Evolutionary conservation across 2,113 vertebrate species (phyloP).

Genomic region (Alexandromys fortis): DNA sequence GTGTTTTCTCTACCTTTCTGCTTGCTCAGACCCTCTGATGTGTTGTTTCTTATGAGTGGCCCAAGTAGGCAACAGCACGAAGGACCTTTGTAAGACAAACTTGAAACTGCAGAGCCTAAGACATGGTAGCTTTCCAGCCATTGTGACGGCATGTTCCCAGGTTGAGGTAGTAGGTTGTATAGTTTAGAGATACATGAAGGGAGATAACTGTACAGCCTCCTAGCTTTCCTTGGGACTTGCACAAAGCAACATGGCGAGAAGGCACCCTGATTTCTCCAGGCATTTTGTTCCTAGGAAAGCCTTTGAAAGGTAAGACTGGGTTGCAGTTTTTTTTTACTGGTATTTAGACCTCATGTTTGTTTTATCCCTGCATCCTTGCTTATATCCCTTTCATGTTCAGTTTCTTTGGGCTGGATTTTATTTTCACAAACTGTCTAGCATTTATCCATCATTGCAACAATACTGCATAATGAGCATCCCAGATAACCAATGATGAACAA

Average conservation of each 20-base stretch:
- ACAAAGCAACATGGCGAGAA: conserved; percentile 83
- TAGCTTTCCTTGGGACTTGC: conserved; percentile 98
- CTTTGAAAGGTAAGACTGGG: conserved; percentile 86
- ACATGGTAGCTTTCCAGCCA: conserved; percentile 79
- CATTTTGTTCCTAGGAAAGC: conserved; percentile 72
- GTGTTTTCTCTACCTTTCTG: conserved; percentile 7
- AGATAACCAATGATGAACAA: neutral
- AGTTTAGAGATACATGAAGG: conserved; percentile 99
- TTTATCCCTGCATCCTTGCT: conserved; percentile 27
- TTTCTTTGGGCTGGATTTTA: conserved; percentile 53
- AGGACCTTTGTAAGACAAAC: conserved; percentile 58
- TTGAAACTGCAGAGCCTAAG: conserved; percentile 65
- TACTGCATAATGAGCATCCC: neutral
- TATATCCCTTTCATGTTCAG: conserved; percentile 37
- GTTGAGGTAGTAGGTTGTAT: conserved; percentile 99
- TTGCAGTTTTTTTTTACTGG: conserved; percentile 41
- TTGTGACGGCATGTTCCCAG: conserved; percentile 91
- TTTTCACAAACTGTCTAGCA: neutral
- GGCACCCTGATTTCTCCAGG: conserved; percentile 77
- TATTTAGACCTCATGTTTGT: conserved; percentile 53
- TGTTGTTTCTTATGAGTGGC: conserved; percentile 58
- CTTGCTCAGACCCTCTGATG: conserved; percentile 1
- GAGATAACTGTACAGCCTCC: conserved; percentile 99
- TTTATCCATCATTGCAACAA: neutral
- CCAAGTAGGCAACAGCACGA: conserved; percentile 29